phyloP scores from a whole-genome alignment of 2,113 vertebrate species.

The Myotis yumanensis region DNA sequence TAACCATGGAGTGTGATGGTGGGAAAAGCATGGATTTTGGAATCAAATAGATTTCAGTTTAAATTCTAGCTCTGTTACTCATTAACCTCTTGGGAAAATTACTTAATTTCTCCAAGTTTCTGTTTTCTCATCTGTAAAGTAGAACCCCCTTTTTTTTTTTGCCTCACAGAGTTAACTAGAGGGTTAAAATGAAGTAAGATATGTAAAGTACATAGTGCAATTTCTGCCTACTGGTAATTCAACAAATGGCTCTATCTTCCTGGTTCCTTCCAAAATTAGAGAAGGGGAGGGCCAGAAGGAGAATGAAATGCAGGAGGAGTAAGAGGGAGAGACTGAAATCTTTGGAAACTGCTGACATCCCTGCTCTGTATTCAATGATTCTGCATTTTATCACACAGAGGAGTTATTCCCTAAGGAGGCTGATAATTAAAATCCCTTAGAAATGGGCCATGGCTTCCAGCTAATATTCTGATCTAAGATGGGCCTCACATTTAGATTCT shows the following conservation, averaged over 20 bases:
- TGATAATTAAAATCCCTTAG: constrained; percentile 26
- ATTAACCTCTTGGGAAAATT: not conserved
- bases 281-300: not conserved
- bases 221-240: not conserved
- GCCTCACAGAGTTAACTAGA: not conserved
- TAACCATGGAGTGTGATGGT: not conserved
- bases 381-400: not conserved
- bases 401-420: not conserved
- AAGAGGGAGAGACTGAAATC: not conserved
- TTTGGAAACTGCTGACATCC: not conserved
- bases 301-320: not conserved
- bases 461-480: not conserved
- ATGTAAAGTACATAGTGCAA: not conserved
- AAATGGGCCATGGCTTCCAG: not conserved
- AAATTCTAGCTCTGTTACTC: constrained; percentile 19
- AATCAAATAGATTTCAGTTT: not conserved
- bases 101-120: not conserved
- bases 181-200: not conserved
- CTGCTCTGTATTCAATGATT: not conserved
- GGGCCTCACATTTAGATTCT: constrained; percentile 13
- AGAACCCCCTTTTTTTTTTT: not conserved
- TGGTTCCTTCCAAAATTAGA: not conserved
- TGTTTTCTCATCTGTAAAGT: constrained; percentile 7
- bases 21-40: not conserved
- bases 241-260: not conserved